These are phyloP conservation scores for Sweltsa coloradensis DNA, from an alignment of 1,140 invertebrate species.

Conservation along the genomic window DNA sequence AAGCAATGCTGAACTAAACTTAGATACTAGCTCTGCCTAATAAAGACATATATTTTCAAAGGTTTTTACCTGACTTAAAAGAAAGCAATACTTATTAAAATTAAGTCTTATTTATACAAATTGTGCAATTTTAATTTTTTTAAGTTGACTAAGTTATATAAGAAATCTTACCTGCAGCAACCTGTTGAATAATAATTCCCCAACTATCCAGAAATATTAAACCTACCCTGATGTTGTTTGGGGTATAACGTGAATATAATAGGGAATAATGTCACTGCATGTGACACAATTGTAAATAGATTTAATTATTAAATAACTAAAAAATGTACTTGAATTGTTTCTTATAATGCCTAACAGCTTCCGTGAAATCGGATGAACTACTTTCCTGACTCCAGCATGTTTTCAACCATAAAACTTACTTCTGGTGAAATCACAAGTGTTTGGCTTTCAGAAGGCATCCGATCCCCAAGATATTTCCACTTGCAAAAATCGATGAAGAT, in stretches of 20 bases:
- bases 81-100: constrained; percentile 53
- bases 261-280: constrained; percentile 6
- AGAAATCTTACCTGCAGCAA: constrained; percentile 1
- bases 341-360: too few relatives aligned
- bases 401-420: too few relatives aligned
- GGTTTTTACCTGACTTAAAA: constrained; percentile 39
- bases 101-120: constrained; percentile 36
- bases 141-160: neutral
- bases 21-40: too few relatives aligned
- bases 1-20: too few relatives aligned
- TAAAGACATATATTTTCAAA: constrained; percentile 49
- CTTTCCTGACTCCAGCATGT: too few relatives aligned
- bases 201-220: too few relatives aligned
- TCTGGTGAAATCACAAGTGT: too few relatives aligned
- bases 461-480: too few relatives aligned
- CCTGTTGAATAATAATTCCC: constrained; percentile 5
- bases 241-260: constrained; percentile 9
- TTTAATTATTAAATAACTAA: constrained; percentile 14
- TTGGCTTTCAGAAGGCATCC: too few relatives aligned
- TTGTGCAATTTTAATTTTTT: constrained; percentile 11
- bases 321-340: too few relatives aligned
- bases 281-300: constrained; percentile 15
- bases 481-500: too few relatives aligned
- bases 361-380: too few relatives aligned
- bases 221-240: constrained; percentile 13